Base-by-base conservation (phyloP, 2,888 invertebrate species). In the Merodon equestris region DNA sequence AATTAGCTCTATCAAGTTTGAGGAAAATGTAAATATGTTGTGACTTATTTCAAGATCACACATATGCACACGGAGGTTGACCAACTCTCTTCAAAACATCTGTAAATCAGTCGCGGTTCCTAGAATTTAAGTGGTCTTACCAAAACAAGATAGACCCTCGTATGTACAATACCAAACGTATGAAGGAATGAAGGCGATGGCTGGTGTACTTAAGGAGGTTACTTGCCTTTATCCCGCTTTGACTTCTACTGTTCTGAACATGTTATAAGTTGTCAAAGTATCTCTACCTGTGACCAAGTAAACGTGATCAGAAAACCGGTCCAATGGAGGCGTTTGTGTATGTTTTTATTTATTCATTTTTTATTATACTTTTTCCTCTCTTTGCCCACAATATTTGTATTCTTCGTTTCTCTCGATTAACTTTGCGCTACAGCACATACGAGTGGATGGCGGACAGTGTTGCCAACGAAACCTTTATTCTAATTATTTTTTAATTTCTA, bases 221-320 rank as follows among this genome's bases (percentile, higher is more conserved):
- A 70, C 64, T 68, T 63, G 67, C 63, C 73, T 74, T 58, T 64
- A 56, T 27, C 79, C 58, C 64, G 42, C 47, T 70, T 66, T 58
- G 18, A 27, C 27, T 27, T 27, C 73, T 57, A 63, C 47, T 68
- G 53, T 51, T 42, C 19, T 27, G 27, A 27, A 27, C 60, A 58
- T 45, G 47, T 68, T 63, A 64, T 64, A 48, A 67, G 44, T 63
- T 73, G 79, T 74, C 76, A 74, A 64, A 63, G 53, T 58, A 42
- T 63, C 68, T 75, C 53, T 53, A 70, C 79, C 79, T 79, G 79
- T 70, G 64, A 60, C 63, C 77, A 73, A 63, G 66, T 68, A 79
- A 73, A 68, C 38, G 63, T 73, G 64, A 64, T 79, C 63, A 17
- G 40, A 56, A 79, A 79, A 79, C 79, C 79, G 73, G 79, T 79